phyloP scores from a whole-genome alignment of 2,888 invertebrate species.

The Trichopria drosophilae region DNA sequence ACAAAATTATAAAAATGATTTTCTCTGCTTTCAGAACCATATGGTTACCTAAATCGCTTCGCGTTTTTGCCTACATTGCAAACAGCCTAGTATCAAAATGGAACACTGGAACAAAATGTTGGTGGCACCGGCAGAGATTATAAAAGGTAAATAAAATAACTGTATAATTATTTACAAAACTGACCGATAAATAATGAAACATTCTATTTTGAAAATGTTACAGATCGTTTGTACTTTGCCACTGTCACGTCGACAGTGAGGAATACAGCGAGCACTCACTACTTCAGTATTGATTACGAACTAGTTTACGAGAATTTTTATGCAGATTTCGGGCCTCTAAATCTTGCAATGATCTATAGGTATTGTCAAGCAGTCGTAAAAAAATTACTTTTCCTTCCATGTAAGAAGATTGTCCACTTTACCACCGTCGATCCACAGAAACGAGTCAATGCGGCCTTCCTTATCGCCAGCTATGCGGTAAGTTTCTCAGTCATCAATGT shows the following conservation, averaged over 20 bases:
- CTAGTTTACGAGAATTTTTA: slow-evolving; percentile 82
- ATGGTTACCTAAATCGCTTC: no score
- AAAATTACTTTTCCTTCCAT: slow-evolving; percentile 69
- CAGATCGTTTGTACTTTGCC: slow-evolving; percentile 75
- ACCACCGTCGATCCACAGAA: slow-evolving; percentile 75
- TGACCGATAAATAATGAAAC: background rate
- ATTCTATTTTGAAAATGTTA: slow-evolving; percentile 20
- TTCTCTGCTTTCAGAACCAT: no score
- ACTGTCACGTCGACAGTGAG: slow-evolving; percentile 69
- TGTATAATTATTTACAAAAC: slow-evolving; percentile 9
- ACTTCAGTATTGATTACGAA: slow-evolving; percentile 78
- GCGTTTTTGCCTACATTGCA: no score
- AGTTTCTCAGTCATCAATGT: slow-evolving; percentile 26
- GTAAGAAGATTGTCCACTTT: slow-evolving; percentile 79
- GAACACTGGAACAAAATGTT: slow-evolving; percentile 49
- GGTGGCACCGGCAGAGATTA: slow-evolving; percentile 51
- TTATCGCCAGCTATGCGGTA: slow-evolving; percentile 82
- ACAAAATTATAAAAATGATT: no score
- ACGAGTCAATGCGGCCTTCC: slow-evolving; percentile 83
- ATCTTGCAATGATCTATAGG: slow-evolving; percentile 81
- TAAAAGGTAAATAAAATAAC: slow-evolving; percentile 46
- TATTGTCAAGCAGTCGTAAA: slow-evolving; percentile 79
- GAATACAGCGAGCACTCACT: slow-evolving; percentile 71
- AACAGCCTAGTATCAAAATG: no score
- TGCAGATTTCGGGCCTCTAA: slow-evolving; percentile 87